Evolutionary conservation across 1,140 invertebrate genomes (phyloP), one percentile per base, ranked within the genome.

Genomic region (Xylocopa sonorina): DNA sequence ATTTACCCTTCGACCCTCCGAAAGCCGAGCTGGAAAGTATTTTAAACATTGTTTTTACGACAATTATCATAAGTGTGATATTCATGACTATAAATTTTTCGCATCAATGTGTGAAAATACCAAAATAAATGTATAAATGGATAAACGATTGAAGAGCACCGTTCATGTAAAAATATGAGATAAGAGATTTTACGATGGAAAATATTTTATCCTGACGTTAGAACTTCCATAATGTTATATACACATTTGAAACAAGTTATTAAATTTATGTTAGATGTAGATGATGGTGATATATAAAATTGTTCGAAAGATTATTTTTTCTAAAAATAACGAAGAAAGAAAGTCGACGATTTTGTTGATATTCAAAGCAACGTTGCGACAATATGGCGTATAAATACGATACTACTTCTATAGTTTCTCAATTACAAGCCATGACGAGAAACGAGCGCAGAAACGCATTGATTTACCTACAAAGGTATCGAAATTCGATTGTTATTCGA

Each of bases 131-230:
- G 27, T 5, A 2, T 27, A 64, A 64, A 46, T 12, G 9, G 27
- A 46, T 18, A 64, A 41, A 14, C 41, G 18, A 46, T 7, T 10
- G 16, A 10, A 6, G 29, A 46, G 29, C 24, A 55, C 21, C 21
- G 38, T 66, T 38, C n/a, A 41, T 18, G 41, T 53, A 46, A 78
- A 57, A 1, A 18, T 29, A 0, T 2, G 12, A 57, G 46, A 43
- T 18, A 18, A 0, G 38, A 27, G n/a, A 63, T 27, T 34, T 32
- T 14, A 29, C 27, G 7, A 2, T 63, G 62, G 27, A 62, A 53
- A 73, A 14, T 53, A 32, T n/a, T n/a, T n/a, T 73, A 46, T 27
- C 21, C 34, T 62, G 57, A 57, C 24, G 27, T 41, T 80, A 48
- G 50, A 57, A 6, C n/a, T 4, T 77, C 29, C 60, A 74, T 24